Conservation (phyloP, 1,140 invertebrate species). For the Papilio glaucus region DNA sequence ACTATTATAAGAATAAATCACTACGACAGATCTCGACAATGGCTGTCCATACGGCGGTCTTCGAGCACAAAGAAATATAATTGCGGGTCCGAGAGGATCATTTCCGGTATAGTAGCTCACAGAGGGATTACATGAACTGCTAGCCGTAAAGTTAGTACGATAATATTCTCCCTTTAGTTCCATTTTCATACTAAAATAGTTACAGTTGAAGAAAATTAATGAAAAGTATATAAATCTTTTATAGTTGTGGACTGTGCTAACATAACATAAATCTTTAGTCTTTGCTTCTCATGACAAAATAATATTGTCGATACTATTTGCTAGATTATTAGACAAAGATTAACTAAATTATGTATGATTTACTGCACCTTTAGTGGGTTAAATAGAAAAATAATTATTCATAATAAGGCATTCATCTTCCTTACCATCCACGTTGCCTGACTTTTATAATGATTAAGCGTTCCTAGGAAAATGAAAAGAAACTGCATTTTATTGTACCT, state of each 20-base stretch:
- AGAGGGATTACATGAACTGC: conserved; percentile 6
- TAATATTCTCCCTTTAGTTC: neutral
- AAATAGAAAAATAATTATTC: conserved; percentile 2
- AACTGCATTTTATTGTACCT: conserved; percentile 1
- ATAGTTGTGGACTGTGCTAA: no score
- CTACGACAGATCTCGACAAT: neutral
- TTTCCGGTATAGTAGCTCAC: conserved; percentile 20
- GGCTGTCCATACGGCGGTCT: neutral
- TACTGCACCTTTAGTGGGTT: neutral
- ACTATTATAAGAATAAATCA: neutral
- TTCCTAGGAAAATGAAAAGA: neutral
- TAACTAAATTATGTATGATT: neutral
- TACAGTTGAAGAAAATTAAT: neutral
- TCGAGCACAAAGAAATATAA: conserved; percentile 21
- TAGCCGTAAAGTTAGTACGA: neutral
- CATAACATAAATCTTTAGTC: no score
- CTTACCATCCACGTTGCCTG: conserved; percentile 9
- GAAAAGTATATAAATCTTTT: no score
- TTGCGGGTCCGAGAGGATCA: conserved; percentile 5
- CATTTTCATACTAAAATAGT: neutral
- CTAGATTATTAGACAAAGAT: neutral
- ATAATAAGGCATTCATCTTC: conserved; percentile 13
- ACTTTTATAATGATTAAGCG: conserved; percentile 22
- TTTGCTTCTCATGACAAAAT: no score
- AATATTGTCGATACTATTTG: neutral